Base-by-base conservation (phyloP, 1,140 invertebrate species). In the Drosophila funebris region DNA sequence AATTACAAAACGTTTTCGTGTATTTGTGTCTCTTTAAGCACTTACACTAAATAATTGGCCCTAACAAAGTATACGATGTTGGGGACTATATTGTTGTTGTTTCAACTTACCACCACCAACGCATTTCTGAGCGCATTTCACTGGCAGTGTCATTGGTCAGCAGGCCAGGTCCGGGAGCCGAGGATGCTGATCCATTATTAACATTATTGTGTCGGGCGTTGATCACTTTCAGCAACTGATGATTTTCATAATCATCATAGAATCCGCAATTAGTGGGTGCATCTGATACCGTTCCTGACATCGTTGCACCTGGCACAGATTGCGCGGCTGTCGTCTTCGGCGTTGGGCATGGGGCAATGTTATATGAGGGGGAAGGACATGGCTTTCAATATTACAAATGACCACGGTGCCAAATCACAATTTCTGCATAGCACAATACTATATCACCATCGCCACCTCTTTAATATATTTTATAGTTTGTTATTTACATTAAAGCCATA, bases 91-190 rank as follows among this genome's bases (percentile, higher is more conserved):
- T 14, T 31, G 9, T 22, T 37, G 29, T 27, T 48, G 31, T n/a
- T 31, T n/a, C 31, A 2, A 73, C 82, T 87, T 87, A 87, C 82
- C 82, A 87, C 82, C 83, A 87, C 82, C 78, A 81, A 60, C 73
- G 82, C 82, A 82, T 85, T 37, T 87, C 69, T 53, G 62, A 71
- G 4, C n/a, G n/a, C n/a, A n/a, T n/a, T n/a, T 85, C 81, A 37
- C 58, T 60, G 13, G 66, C 56, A 8, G 43, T 60, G 18, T 76
- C 71, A 43, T 83, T 83, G 24, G 44, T 37, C 1, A 66, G 11
- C 0, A 71, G 56, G 22, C 71, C 78, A 67, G 82, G 74, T 13
- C 82, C 82, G 9, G 82, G 82, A 8, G 82, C 82, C 16, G 82
- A 87, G 11, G 78, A 87, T 37, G 81, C 82, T 33, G 82, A 67